phyloP scores from a whole-genome alignment of 2,797 vertebrate species.

The Lophotriccus pileatus region DNA sequence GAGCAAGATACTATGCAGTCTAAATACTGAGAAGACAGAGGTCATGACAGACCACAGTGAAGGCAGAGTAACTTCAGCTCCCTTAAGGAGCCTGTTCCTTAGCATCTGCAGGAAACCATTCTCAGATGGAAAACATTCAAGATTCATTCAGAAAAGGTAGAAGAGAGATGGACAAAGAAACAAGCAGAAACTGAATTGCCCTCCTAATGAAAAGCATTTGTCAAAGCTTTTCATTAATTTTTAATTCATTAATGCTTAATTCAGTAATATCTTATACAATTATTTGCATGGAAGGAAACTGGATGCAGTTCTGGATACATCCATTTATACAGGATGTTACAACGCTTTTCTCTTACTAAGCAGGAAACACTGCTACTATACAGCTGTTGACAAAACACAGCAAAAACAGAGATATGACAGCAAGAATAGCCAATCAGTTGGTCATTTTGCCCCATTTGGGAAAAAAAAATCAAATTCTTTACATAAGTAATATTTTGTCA shows the following conservation, averaged over 20 bases:
- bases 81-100: background rate
- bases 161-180: background rate
- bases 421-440: background rate
- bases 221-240: too few relatives aligned
- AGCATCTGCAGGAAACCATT: background rate
- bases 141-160: background rate
- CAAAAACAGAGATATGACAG: background rate
- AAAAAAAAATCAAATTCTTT: background rate
- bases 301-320: background rate
- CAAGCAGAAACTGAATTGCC: background rate
- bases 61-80: background rate
- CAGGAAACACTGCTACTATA: background rate
- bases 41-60: background rate
- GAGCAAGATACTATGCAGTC: background rate
- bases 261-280: background rate
- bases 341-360: background rate
- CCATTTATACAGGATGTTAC: background rate
- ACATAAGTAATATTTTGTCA: background rate
- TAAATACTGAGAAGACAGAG: background rate
- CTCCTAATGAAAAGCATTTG: background rate
- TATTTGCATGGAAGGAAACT: background rate
- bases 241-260: background rate
- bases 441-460: background rate
- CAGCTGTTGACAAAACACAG: background rate
- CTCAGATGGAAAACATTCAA: background rate